Evolutionary conservation across 2,888 invertebrate species (phyloP), one percentile per base, ranked within the genome.

Genomic region (Callosobruchus maculatus): DNA sequence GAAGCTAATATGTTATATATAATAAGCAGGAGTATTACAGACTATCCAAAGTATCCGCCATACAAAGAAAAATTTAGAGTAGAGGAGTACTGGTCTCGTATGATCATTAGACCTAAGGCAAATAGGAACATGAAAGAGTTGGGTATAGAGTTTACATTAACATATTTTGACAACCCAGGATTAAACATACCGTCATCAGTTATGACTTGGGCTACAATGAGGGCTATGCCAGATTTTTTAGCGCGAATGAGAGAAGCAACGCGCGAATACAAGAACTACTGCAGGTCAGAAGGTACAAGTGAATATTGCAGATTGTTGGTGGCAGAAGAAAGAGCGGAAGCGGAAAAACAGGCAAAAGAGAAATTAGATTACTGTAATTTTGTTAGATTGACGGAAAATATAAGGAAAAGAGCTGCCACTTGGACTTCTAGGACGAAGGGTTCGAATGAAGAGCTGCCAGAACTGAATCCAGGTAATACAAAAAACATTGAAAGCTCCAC

Each of bases 141-240:
- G 21, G 94, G 95, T 18, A 90, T 94, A 82, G 94, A 96, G 85
- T 96, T 95, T 86, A 92, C 93, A 67, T 87, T 96, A 67, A 96
- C 96, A 0, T 96, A 96, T 86, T 96, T 93, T 86, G 96, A 96
- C 85, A 94, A 96, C 88, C 95, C 96, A 9, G 95, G 95, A 0
- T 88, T 93, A 2, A 91, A 92, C 71, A 91, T 96, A 81, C 94
- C 96, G 0, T 89, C 93, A 9, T 89, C 92, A 68, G 88, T 94
- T 70, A 91, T 92, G 22, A 89, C 92, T 0, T 96, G 95, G 95
- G 95, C 92, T 0, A 90, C 92, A 0, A 91, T 92, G 77, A 88
- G 90, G 83, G 95, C 94, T 26, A 92, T 95, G 86, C 95, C 95
- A 0, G 93, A 93, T 75, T 95, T 93, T 86, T 87, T 95, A 31